Conservation (phyloP, 2,113 vertebrate species). For the Ctenodactylus gundi region DNA sequence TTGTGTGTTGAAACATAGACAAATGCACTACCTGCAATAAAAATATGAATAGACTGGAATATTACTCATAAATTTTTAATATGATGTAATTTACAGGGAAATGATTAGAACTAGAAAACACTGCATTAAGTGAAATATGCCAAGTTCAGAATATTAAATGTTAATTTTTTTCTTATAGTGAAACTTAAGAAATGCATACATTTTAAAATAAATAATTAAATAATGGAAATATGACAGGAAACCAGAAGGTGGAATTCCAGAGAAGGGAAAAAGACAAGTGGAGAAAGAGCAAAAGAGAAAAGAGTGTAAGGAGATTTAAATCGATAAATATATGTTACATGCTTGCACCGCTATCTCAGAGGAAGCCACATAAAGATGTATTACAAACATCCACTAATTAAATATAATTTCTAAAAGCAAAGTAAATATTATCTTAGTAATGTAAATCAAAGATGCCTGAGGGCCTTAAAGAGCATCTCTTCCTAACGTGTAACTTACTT, state of each 20-base stretch:
- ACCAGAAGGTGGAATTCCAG: background rate
- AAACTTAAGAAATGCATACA: background rate
- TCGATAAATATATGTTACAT: background rate
- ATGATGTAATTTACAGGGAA: background rate
- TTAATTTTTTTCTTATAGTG: background rate
- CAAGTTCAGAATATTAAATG: background rate
- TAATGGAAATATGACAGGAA: background rate
- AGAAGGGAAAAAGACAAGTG: background rate
- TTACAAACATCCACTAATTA: background rate
- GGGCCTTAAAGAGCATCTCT: background rate
- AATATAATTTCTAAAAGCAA: background rate
- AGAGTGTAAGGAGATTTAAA: too few relatives aligned
- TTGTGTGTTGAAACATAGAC: background rate
- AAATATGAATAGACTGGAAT: too few relatives aligned
- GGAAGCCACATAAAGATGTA: background rate
- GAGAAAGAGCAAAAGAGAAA: background rate
- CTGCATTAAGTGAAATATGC: background rate
- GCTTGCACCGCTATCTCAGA: too few relatives aligned
- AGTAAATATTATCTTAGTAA: background rate
- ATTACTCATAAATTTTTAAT: too few relatives aligned
- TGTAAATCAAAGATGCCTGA: too few relatives aligned
- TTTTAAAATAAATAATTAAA: background rate
- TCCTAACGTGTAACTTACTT: background rate
- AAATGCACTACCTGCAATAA: too few relatives aligned
- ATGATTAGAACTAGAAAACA: background rate